A percentile compares a stretch with the other conserved stretches of the same genome.
Conservation (phyloP, 1,140 invertebrate species). For the Orchestia grillus region DNA sequence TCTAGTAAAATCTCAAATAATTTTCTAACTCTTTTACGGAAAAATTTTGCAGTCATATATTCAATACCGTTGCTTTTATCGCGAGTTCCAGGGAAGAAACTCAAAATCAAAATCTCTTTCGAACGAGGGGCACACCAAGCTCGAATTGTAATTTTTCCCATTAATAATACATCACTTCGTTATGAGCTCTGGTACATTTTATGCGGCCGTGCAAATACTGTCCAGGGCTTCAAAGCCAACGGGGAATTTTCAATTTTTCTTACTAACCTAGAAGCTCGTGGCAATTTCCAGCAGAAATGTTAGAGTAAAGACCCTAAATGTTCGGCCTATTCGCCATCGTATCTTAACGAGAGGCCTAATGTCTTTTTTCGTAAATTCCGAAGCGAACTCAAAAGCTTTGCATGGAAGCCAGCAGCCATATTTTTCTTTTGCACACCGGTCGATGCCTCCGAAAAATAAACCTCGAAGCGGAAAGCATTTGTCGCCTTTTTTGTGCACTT, state of each 20-base stretch:
- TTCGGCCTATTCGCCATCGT: not conserved
- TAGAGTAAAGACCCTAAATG: not conserved
- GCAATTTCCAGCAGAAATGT: not conserved
- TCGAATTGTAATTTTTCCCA: not conserved
- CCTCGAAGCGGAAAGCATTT: not conserved
- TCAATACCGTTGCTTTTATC: not conserved
- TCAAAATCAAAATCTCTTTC: not conserved
- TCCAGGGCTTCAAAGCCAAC: not conserved
- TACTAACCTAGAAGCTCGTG: not conserved
- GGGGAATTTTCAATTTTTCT: not conserved
- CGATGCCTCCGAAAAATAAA: not conserved
- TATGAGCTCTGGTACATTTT: not conserved
- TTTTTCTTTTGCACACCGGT: not conserved
- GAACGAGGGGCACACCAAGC: not conserved
- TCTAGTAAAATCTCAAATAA: no score
- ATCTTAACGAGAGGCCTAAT: constrained; percentile 7
- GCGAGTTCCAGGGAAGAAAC: not conserved
- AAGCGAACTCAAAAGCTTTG: not conserved
- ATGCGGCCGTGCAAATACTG: not conserved
- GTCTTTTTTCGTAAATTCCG: not conserved
- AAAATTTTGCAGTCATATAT: not conserved
- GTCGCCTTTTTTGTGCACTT: not conserved
- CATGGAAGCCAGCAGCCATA: not conserved
- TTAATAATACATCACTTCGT: not conserved
- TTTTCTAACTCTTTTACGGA: no score